A percentile compares a stretch with the other conserved stretches of the same genome.
Evolutionary conservation across 2,797 vertebrate genomes (phyloP).

Genomic region (Hydrophis major): DNA sequence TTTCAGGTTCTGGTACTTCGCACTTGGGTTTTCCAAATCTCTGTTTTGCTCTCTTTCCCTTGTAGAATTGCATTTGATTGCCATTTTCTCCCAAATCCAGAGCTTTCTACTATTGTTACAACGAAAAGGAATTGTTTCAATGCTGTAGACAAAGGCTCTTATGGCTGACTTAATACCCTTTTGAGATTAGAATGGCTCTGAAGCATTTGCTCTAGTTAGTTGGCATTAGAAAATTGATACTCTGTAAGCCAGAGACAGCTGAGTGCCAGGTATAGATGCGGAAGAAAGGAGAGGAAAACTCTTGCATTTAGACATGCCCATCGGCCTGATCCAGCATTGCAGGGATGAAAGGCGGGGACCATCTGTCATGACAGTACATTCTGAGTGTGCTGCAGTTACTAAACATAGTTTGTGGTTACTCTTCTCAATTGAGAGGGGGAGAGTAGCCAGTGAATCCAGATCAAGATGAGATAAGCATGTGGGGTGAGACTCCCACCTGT

Average conservation of each 20-base stretch:
- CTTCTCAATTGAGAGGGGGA: conserved; percentile 8
- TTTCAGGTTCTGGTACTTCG: neutral
- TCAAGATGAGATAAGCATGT: neutral
- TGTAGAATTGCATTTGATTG: neutral
- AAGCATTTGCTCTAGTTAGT: neutral
- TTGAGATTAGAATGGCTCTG: neutral
- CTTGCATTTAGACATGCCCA: conserved; percentile 8
- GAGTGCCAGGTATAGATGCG: neutral
- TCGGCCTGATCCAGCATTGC: conserved; percentile 22
- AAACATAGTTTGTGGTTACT: neutral
- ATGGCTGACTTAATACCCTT: neutral
- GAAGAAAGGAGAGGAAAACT: neutral
- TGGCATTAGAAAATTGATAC: neutral
- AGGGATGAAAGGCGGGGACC: conserved; percentile 4
- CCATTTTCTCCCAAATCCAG: too few relatives aligned
- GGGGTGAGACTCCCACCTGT: accelerated
- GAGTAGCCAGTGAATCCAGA: neutral
- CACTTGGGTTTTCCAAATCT: neutral
- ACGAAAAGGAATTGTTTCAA: neutral
- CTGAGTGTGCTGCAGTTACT: neutral
- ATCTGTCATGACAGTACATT: accelerated
- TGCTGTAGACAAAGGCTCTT: neutral
- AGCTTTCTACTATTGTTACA: neutral
- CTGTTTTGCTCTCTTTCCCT: neutral
- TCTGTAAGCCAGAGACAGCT: neutral